These are phyloP conservation scores for Microctonus brassicae DNA, from an alignment of 2,888 invertebrate species.

Conservation along the genomic window DNA sequence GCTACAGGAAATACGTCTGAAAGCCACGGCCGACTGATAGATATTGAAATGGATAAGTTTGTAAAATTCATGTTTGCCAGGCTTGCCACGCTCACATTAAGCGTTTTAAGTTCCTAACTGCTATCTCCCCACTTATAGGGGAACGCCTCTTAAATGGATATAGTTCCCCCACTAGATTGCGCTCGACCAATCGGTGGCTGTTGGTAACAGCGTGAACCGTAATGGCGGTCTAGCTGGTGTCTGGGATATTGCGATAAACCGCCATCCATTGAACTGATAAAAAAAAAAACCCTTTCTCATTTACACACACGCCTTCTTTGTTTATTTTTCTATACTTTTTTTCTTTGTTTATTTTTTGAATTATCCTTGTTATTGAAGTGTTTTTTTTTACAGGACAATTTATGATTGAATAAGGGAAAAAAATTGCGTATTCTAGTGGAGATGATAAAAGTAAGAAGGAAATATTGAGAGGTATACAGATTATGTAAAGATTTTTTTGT, in stretches of 20 bases:
- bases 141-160: slow-evolving; percentile 48
- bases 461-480: no score
- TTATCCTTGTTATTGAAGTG: slow-evolving; percentile 13
- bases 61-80: no score
- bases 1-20: no score
- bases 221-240: slow-evolving; percentile 53
- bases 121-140: slow-evolving; percentile 27
- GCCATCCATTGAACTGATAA: slow-evolving; percentile 35
- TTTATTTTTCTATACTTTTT: slow-evolving; percentile 27
- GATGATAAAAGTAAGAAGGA: no score
- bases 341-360: slow-evolving; percentile 28
- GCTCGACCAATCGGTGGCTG: slow-evolving; percentile 17
- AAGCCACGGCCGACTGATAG: no score
- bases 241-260: slow-evolving; percentile 33
- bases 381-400: neutral
- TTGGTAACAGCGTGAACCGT: slow-evolving; percentile 36
- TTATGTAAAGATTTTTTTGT: no score
- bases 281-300: slow-evolving; percentile 21
- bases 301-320: neutral
- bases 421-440: no score
- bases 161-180: slow-evolving; percentile 39
- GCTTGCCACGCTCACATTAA: no score
- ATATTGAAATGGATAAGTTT: no score
- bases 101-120: slow-evolving; percentile 28
- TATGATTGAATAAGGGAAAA: no score